Evolutionary conservation across 2,888 invertebrate species (phyloP).

Genomic region (Allacma fusca): DNA sequence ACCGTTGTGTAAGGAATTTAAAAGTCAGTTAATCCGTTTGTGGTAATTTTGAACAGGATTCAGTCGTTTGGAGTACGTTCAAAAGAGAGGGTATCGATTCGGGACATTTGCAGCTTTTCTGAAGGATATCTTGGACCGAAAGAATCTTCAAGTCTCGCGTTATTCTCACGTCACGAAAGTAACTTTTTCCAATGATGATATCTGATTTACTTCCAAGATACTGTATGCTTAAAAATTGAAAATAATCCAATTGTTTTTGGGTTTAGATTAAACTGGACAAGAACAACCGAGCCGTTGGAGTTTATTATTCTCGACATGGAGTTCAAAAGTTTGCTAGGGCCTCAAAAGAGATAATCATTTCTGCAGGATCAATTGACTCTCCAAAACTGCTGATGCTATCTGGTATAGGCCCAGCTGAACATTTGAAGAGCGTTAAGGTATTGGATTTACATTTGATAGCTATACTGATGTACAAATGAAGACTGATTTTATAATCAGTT

Average conservation of each 20-base stretch:
- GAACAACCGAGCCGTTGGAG: conserved; percentile 22
- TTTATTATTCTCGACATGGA: conserved; percentile 21
- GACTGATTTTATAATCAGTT: neutral
- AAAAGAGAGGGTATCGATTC: conserved; percentile 52
- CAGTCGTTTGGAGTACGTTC: conserved; percentile 50
- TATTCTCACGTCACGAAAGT: conserved; percentile 56
- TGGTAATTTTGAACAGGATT: conserved; percentile 43
- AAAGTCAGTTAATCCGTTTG: neutral
- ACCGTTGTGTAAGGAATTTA: neutral
- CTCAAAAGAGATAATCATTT: conserved; percentile 21
- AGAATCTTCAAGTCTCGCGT: conserved; percentile 53
- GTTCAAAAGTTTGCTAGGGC: conserved; percentile 25
- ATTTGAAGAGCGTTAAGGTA: neutral
- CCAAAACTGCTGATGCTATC: conserved; percentile 23
- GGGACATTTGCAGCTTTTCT: conserved; percentile 56
- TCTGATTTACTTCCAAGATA: neutral
- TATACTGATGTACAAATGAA: neutral
- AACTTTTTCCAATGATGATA: no score
- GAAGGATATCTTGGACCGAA: conserved; percentile 46
- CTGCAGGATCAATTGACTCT: conserved; percentile 20
- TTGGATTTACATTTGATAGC: neutral
- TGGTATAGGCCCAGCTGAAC: conserved; percentile 10
- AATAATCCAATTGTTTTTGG: neutral
- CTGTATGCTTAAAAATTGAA: neutral
- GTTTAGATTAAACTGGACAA: conserved; percentile 28